Evolutionary conservation across 2,888 invertebrate species (phyloP).

Genomic region (Julus scanicus): DNA sequence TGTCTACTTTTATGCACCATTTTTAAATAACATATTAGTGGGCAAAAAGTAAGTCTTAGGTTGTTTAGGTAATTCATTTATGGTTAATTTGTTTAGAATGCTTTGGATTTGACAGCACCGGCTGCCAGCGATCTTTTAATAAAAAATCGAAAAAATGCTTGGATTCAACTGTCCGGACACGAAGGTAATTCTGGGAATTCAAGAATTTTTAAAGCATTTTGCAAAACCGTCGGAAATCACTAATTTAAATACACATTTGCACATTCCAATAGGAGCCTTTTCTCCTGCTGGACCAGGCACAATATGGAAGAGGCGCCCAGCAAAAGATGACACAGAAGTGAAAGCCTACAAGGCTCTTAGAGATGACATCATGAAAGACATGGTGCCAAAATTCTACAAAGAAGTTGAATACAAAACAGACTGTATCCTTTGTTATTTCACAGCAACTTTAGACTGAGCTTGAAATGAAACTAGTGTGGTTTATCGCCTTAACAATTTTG

Average conservation of each 20-base stretch:
- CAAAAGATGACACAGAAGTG: slow-evolving; percentile 68
- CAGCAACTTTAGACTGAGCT: neutral
- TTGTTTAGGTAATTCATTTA: neutral
- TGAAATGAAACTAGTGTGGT: neutral
- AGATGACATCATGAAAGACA: slow-evolving; percentile 77
- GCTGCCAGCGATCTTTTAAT: slow-evolving; percentile 88
- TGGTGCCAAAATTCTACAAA: slow-evolving; percentile 86
- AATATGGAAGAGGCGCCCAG: slow-evolving; percentile 88
- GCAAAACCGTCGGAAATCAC: too few species aligned
- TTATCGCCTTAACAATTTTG: slow-evolving; percentile 69
- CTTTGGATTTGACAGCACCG: slow-evolving; percentile 88
- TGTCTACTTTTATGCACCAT: too few species aligned
- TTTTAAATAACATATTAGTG: too few species aligned
- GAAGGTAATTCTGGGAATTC: slow-evolving; percentile 63
- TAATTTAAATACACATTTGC: too few species aligned
- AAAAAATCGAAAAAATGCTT: slow-evolving; percentile 69
- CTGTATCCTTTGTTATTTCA: slow-evolving; percentile 65
- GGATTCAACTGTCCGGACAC: slow-evolving; percentile 95
- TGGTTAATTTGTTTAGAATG: slow-evolving; percentile 74
- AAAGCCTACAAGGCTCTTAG: slow-evolving; percentile 79
- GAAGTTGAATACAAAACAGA: slow-evolving; percentile 71
- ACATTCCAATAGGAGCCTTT: slow-evolving; percentile 82
- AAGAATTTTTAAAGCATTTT: too few species aligned
- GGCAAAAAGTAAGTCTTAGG: too few species aligned
- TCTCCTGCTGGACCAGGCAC: slow-evolving; percentile 93